A percentile compares a stretch with the other conserved stretches of the same genome.
phyloP scores from a whole-genome alignment of 2,113 vertebrate genomes.

The Ginglymostoma cirratum region DNA sequence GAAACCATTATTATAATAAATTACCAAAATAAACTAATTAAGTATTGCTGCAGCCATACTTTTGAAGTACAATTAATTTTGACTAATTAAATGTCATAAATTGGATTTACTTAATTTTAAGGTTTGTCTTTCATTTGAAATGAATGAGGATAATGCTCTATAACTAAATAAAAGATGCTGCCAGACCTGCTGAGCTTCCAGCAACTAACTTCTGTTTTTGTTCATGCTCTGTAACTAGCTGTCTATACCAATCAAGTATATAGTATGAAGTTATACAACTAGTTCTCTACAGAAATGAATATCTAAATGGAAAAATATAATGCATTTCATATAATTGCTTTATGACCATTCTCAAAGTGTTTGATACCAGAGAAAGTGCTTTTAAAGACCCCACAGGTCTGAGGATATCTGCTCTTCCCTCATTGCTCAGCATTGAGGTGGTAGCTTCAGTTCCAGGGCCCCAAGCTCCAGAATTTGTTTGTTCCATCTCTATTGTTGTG shows the following conservation, averaged over 20 bases:
- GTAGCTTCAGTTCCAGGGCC: background rate
- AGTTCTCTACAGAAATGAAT: too few relatives aligned
- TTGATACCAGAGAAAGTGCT: too few relatives aligned
- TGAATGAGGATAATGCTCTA: background rate
- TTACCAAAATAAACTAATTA: background rate
- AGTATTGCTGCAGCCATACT: background rate
- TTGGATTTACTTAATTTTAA: background rate
- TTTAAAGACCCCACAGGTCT: too few relatives aligned
- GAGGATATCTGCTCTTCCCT: background rate
- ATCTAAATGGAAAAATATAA: too few relatives aligned
- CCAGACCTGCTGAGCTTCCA: too few relatives aligned
- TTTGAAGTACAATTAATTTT: background rate
- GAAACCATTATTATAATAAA: background rate
- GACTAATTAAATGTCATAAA: background rate
- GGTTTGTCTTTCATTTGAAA: background rate
- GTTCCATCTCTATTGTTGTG: background rate
- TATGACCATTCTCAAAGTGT: too few relatives aligned
- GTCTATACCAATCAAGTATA: too few relatives aligned
- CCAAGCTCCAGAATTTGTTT: background rate
- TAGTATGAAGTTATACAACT: too few relatives aligned
- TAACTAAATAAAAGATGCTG: too few relatives aligned
- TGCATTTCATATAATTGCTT: too few relatives aligned
- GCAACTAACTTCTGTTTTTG: too few relatives aligned
- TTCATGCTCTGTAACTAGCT: too few relatives aligned
- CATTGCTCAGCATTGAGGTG: background rate